phyloP scores from a whole-genome alignment of 2,113 vertebrate genomes.

The human region DNA sequence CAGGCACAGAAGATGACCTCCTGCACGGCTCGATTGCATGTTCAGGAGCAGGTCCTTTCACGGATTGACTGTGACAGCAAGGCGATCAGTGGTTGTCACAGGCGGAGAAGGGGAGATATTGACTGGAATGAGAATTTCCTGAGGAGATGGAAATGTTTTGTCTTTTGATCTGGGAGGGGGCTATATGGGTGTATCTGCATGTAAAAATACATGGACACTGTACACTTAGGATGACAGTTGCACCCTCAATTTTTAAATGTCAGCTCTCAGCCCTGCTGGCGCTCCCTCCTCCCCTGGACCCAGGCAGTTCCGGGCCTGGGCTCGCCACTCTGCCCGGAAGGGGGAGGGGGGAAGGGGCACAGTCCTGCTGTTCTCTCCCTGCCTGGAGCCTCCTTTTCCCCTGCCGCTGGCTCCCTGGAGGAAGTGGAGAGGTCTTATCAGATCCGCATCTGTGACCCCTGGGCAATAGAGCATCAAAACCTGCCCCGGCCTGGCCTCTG shows the following conservation, averaged over 20 bases:
- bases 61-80: rapidly evolving
- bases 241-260: neutral
- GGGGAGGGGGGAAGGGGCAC: neutral
- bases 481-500: slow-evolving; percentile 80
- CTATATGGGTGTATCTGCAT: neutral
- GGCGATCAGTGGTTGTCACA: neutral
- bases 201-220: neutral
- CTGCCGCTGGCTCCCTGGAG: slow-evolving; percentile 46
- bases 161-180: neutral
- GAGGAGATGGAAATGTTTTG: neutral
- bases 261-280: neutral
- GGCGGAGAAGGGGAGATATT: neutral
- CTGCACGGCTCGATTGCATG: neutral
- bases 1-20: neutral
- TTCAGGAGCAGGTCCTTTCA: neutral
- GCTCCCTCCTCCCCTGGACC: neutral
- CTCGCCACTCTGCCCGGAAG: slow-evolving; percentile 44
- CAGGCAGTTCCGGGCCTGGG: too few species aligned
- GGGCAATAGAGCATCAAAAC: slow-evolving; percentile 82
- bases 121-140: neutral
- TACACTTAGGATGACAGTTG: too few species aligned
- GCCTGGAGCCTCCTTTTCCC: neutral
- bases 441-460: slow-evolving; percentile 84
- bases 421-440: slow-evolving; percentile 86
- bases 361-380: neutral